phyloP scores from a whole-genome alignment of 2,888 invertebrate genomes.

The Tenthredo scrophulariae region DNA sequence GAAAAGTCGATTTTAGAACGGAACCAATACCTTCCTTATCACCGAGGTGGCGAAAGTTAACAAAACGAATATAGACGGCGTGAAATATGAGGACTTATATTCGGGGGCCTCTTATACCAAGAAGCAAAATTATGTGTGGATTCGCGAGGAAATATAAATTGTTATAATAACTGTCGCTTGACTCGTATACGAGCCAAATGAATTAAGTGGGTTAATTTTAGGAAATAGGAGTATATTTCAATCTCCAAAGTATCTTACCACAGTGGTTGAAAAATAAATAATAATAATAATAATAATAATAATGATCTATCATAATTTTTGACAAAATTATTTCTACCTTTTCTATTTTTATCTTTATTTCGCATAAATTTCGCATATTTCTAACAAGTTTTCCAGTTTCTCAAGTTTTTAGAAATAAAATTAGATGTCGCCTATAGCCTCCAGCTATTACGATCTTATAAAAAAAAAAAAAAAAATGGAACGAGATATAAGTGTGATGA shows the following conservation, averaged over 20 bases:
- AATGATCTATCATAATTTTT: no score
- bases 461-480: neutral
- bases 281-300: no score
- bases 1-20: neutral
- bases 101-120: neutral
- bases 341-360: no score
- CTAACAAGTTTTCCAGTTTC: no score
- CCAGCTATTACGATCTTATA: neutral
- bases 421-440: no score
- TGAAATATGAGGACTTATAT: neutral
- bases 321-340: no score
- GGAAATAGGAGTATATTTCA: neutral
- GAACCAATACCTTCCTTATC: neutral
- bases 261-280: no score
- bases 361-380: no score
- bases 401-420: no score
- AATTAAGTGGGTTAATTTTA: neutral
- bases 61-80: neutral
- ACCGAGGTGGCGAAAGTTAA: neutral
- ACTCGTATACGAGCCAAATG: neutral
- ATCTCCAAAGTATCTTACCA: neutral
- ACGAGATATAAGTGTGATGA: neutral
- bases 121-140: neutral
- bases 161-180: neutral
- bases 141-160: conserved; percentile 8